Base-by-base conservation (phyloP, 2,113 vertebrate species). In the Macroglossus sobrinus region DNA sequence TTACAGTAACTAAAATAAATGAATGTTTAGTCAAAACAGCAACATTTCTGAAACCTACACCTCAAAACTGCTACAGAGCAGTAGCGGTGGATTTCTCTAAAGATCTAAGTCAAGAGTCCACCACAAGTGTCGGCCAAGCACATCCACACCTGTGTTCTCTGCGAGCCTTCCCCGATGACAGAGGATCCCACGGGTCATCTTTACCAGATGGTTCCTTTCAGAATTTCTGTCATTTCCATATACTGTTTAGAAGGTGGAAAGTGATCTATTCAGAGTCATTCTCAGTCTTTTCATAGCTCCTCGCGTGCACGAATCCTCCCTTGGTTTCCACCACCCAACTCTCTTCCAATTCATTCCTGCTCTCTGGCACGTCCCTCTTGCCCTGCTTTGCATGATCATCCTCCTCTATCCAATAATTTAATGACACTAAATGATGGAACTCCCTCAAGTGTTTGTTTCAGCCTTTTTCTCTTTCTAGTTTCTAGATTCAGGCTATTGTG, bases 401-500 rank as follows among this genome's bases (percentile, higher is more conserved):
- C 28, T 66, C 85, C 18, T 19, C 55, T 47, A 57, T 28, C 28
- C 33, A 64, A 43, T 43, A 84, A 50, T 55, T 61, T 66, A 72
- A 28, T 72, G 50, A 22, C 13, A 69, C 30, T 50, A 80, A 91
- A 71, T 35, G 10, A 35, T 18, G 4, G 22, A n/a, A 63, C 22
- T 13, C 35, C 40, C 22, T 50, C 26, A 68, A 74, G 11, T 75
- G 4, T 84, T 59, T 66, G 8, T n/a, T 18, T 68, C 43, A n/a
- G 55, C 7, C 4, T 59, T 57, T 69, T n/a, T 89, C 35, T 35
- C 5, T 24, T 57, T 59, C 45, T 12, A 80, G 0, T 61, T 53
- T 89, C 53, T 85, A 59, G 30, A 80, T n/a, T 69, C 28, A 79
- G 66, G 24, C 7, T 85, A 47, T 66, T 68, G 35, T 43, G 72